Base-by-base conservation (phyloP, 2,113 vertebrate species). In the Passer domesticus region DNA sequence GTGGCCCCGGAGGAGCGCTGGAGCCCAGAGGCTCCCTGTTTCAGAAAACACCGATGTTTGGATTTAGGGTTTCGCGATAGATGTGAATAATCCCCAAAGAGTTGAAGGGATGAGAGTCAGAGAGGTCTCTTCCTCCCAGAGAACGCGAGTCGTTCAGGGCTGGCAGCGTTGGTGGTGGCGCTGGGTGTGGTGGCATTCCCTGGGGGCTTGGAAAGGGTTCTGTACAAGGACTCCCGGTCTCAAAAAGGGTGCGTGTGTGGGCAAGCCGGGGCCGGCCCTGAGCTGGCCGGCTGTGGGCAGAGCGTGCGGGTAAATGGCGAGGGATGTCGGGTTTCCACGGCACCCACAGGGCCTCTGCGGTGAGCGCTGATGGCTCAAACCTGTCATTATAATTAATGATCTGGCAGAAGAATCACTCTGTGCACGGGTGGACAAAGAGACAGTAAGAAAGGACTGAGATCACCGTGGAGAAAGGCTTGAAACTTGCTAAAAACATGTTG, bases 261-360 rank as follows among this genome's bases (percentile, higher is more conserved):
- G 27, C 75, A 76, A 6, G 67, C 62, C 13, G 20, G 37, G 75
- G 15, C 56, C 17, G 25, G 33, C 43, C 9, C 15, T 2, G 41
- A 22, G 33, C 24, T 30, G 67, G 16, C 28, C 3, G 10, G 46
- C 0, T 73, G 43, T 33, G 35, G 53, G 44, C 20, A 2, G 10
- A 33, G 50, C 10, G 4, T 30, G 44, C 0, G 0, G 60, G 19
- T 60, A 16, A n/a, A 50, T 17, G 31, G 46, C 41, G 4, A 10
- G 33, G 3, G 0, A 2, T 16, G 13, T 12, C 1, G 2, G 2
- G 9, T 31, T 67, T 60, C 31, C 9, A 2, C 17, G 9, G 8
- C 47, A 15, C 3, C 28, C 56, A 0, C 10, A 1, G 7, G 21
- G 37, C 33, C 15, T 8, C 9, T 24, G 50, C 1, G 0, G 33